Conservation (phyloP, 2,113 vertebrate species). For the Myiagra hebetior region DNA sequence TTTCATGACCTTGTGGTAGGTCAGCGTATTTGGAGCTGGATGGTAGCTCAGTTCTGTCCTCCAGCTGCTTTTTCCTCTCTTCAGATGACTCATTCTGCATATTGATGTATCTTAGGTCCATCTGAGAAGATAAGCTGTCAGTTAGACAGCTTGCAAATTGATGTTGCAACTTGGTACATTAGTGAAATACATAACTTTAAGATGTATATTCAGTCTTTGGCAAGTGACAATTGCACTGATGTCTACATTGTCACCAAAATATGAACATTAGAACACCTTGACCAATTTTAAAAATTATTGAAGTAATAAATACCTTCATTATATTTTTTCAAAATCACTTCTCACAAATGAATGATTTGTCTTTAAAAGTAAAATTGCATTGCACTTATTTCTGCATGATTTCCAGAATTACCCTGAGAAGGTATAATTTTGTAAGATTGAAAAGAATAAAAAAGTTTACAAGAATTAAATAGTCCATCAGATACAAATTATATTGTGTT, state of each 20-base stretch:
- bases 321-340: not conserved
- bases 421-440: not conserved
- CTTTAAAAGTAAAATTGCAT: not conserved
- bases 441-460: not conserved
- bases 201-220: not conserved
- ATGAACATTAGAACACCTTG: not conserved
- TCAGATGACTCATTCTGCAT: not conserved
- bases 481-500: not conserved
- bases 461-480: not conserved
- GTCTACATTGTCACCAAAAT: not conserved
- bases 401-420: slow-evolving; percentile 3
- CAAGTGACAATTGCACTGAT: not conserved
- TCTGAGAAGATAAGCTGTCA: not conserved
- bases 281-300: not conserved
- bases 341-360: not conserved
- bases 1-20: not conserved
- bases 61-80: not conserved
- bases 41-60: not conserved
- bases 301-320: not conserved
- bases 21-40: not conserved
- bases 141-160: not conserved
- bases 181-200: not conserved
- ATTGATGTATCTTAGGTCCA: not conserved
- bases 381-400: slow-evolving; percentile 21
- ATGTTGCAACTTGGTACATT: not conserved